Evolutionary conservation across 2,888 invertebrate genomes (phyloP).

Genomic region (Patella caerulea): DNA sequence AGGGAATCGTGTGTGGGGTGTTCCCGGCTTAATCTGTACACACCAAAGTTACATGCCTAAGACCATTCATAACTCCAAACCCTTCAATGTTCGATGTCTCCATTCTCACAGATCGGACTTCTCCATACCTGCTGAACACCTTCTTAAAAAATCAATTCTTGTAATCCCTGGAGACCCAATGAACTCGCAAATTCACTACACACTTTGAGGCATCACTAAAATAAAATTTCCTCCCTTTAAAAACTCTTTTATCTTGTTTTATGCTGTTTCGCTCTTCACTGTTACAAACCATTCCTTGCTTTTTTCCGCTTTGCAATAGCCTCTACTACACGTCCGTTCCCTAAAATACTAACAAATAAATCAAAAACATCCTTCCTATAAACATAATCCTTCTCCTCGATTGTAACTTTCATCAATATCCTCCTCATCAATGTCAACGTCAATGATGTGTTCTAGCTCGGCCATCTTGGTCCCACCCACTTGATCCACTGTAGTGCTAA

Average conservation of each 20-base stretch:
- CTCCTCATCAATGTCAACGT: background rate
- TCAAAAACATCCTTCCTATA: too few relatives aligned
- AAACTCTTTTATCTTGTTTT: rapidly evolving
- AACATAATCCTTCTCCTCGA: background rate
- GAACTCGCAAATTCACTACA: background rate
- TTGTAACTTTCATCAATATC: background rate
- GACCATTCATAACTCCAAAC: background rate
- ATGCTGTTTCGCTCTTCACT: background rate
- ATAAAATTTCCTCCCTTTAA: background rate
- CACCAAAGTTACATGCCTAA: background rate
- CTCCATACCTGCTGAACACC: background rate
- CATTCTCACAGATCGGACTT: background rate
- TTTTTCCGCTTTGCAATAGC: background rate
- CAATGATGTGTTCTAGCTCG: too few relatives aligned
- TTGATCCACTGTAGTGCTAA: too few relatives aligned
- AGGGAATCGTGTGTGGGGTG: background rate
- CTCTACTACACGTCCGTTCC: background rate
- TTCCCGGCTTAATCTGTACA: background rate
- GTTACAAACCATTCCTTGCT: background rate
- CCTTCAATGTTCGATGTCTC: background rate
- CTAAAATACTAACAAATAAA: background rate
- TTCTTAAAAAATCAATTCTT: background rate
- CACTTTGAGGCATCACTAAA: background rate
- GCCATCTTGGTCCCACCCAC: too few relatives aligned
- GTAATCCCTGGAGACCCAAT: background rate